Evolutionary conservation across 2,888 invertebrate genomes (phyloP), one percentile per base, ranked within the genome.

Genomic region (Belgica antarctica): DNA sequence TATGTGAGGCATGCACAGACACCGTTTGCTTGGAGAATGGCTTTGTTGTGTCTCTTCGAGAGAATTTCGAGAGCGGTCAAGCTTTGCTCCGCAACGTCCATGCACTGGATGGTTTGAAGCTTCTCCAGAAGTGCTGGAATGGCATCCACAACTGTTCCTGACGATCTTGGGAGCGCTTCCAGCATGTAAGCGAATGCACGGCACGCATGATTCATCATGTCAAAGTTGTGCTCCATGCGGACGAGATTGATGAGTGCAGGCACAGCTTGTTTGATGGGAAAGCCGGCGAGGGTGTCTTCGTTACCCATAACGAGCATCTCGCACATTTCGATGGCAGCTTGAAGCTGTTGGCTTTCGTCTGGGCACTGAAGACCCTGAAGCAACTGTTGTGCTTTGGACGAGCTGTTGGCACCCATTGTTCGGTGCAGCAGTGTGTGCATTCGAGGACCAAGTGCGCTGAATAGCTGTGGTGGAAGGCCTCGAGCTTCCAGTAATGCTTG

Each of bases 1-100:
- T 94, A 98, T 76, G 91, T 96, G 74, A 99, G 86, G 79, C 97
- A 97, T 1, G 98, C 94, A 3, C 94, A 89, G 1, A 99, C 96
- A 28, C 98, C 98, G 74, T 94, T 88, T 73, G 95, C 94, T 80
- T 94, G 92, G 72, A 99, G 82, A 74, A 99, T 98, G 47, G 95
- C 88, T 82, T 98, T 99, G 76, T 96, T 94, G 81, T 99, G 99
- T 71, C 97, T 84, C 12, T 96, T 85, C 0, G 97, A 98, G 65
- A 99, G 84, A 89, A 97, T 97, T 78, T 99, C 98, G 47, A 99
- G 83, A 1, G 98, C 98, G 3, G 97, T 96, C 72, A 99, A 85
- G 74, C 96, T 94, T 82, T 99, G 98, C 80, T 99, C 99, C 2
- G 99, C 99, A 19, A 99, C 98, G 81, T 99, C 99, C 94, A 99